Evolutionary conservation across 2,888 invertebrate species (phyloP).

Genomic region (Rhingia rostrata): DNA sequence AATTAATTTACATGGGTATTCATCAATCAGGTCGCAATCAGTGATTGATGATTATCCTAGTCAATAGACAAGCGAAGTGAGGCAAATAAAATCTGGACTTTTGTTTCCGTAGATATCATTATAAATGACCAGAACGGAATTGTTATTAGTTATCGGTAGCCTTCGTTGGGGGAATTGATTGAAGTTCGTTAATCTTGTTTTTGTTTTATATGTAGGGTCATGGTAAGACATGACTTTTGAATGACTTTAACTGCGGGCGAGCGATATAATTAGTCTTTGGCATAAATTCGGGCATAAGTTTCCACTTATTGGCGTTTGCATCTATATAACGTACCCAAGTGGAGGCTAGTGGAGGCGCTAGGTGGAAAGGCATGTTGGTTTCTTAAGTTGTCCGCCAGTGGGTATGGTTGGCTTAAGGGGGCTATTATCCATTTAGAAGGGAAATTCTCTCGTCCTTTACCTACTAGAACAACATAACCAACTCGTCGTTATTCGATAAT

Average conservation of each 20-base stretch:
- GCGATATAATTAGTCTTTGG: not conserved
- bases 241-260: not conserved
- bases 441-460: no score
- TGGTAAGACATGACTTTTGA: constrained; percentile 30
- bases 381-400: no score
- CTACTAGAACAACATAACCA: no score
- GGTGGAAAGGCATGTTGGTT: no score
- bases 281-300: no score
- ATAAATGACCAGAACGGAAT: constrained; percentile 57
- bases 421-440: no score
- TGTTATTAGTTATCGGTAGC: constrained; percentile 45
- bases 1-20: constrained; percentile 68
- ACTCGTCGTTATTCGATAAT: no score
- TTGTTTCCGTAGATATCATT: constrained; percentile 43
- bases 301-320: no score
- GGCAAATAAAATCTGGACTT: constrained; percentile 13
- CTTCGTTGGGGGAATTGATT: constrained; percentile 32
- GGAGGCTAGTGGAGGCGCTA: no score
- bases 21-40: constrained; percentile 68
- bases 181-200: constrained; percentile 21
- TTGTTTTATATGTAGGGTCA: not conserved
- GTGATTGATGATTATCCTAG: constrained; percentile 72
- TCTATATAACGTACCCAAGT: no score
- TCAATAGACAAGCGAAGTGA: constrained; percentile 4
- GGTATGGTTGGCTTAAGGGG: no score